Base-by-base conservation (phyloP, 2,888 invertebrate species). In the Limnephilus lunatus region DNA sequence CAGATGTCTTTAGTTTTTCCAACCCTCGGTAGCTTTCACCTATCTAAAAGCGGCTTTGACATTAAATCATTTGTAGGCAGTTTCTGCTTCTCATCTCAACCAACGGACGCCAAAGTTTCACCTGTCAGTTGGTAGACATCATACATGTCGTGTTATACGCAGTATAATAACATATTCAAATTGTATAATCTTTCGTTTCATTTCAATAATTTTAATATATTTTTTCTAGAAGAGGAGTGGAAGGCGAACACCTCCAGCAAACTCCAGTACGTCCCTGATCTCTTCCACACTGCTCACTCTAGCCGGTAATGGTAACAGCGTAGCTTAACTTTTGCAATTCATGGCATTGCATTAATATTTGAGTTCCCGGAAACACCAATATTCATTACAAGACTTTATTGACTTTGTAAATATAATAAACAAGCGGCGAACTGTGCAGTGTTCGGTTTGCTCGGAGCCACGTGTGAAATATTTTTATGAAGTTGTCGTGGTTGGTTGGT, bases 291-390 rank as follows among this genome's bases (percentile, higher is more conserved):
- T 68, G 68, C 68, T 25, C 68, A 68, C 25, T 68, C 68, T 68
- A 68, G 25, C 68, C 68, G 68, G 68, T 68, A 68, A 68, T 68
- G 83, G 83, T 19, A 83, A 83, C 83, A 3, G 83, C 19, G 83
- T 35, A 32, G 83, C 83, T 68, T 83, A 83, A 83, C 83, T 83
- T 83, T 83, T 83, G 83, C 83, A 83, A 83, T 68, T 83, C 83
- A 83, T 83, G 83, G 32, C 83, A 32, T 35, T 83, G 83, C 83
- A 83, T 83, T 83, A 83, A 83, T 83, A 32, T 83, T 32, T 39
- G 83, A 83, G 83, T 35, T 83, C 83, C 19, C 35, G 35, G 83
- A 83, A 83, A n/a, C 31, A 25, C 83, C 83, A 39, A 32, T 83
- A n/a, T 83, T 35, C 83, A 32, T 83, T 39, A 83, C 35, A 35